Conservation (phyloP, 2,888 invertebrate species). For the Diaphora mendica region DNA sequence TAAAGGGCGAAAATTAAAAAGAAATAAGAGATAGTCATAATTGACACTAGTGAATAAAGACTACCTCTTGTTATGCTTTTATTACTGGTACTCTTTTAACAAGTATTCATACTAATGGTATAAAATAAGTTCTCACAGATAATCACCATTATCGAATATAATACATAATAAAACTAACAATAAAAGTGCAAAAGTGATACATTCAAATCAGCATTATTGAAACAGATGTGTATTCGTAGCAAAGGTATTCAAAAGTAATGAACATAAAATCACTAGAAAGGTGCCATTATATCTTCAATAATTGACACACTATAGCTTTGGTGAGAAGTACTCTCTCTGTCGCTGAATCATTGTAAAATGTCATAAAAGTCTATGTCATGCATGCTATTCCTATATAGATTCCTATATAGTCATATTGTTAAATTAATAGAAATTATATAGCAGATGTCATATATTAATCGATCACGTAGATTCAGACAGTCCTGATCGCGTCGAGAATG, state of each 20-base stretch:
- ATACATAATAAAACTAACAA: conserved; percentile 17
- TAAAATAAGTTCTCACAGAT: conserved; percentile 2
- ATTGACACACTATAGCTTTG: conserved; percentile 25
- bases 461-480: no score
- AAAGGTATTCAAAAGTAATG: conserved; percentile 31
- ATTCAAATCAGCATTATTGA: conserved; percentile 30
- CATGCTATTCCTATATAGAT: no score
- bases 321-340: conserved; percentile 41
- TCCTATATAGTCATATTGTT: no score
- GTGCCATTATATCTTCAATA: conserved; percentile 37
- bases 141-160: conserved; percentile 8
- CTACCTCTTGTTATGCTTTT: background rate
- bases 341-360: conserved; percentile 32
- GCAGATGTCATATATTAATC: no score
- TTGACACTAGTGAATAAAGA: background rate
- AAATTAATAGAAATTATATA: no score
- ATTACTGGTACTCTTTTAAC: background rate
- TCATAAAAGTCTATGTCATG: background rate
- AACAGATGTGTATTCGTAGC: conserved; percentile 23
- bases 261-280: conserved; percentile 33
- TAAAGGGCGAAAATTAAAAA: background rate
- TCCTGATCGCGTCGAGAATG: no score
- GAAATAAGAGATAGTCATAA: no score
- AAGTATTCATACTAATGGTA: background rate
- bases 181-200: conserved; percentile 19